Evolutionary conservation across 2,797 vertebrate species (phyloP).

Genomic region (Choloepus didactylus): DNA sequence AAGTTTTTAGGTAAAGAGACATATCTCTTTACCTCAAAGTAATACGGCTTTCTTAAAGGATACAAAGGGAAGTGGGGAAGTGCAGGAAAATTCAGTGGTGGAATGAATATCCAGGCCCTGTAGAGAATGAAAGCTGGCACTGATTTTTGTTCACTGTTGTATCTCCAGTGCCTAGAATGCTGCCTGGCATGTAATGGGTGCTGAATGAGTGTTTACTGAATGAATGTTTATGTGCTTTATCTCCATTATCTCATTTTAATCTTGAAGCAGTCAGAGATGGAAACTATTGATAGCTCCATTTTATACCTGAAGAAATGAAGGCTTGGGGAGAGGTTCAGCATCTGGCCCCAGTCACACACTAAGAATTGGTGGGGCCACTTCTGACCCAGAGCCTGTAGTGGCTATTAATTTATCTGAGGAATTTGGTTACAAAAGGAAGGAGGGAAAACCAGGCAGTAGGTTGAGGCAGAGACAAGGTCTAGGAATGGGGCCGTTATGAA

Average conservation of each 20-base stretch:
- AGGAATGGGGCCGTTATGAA: neutral
- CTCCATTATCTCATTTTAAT: neutral
- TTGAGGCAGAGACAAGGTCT: neutral
- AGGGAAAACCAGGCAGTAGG: neutral
- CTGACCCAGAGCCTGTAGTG: neutral
- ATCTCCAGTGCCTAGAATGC: neutral
- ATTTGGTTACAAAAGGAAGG: neutral
- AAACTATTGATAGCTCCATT: neutral
- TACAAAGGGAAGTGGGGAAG: neutral
- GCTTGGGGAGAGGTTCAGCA: neutral
- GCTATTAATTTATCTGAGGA: neutral
- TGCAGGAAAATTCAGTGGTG: neutral
- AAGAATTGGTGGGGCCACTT: neutral
- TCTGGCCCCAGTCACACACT: neutral
- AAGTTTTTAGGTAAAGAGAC: neutral
- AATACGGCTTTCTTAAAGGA: neutral
- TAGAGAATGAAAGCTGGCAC: neutral
- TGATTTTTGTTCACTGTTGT: neutral
- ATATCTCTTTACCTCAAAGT: neutral
- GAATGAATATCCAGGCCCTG: too few species aligned
- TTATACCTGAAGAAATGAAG: neutral
- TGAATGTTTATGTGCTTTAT: neutral
- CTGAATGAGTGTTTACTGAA: neutral
- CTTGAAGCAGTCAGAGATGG: neutral
- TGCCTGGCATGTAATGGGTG: neutral